phyloP scores from a whole-genome alignment of 2,113 vertebrate species.

The Rattus norvegicus region GRCr8 NC_086020.1:130161001-130161500 shows the following conservation, averaged over 20 bases:
- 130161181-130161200: background rate
- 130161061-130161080: too few species aligned
- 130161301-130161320: background rate
- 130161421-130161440: background rate
- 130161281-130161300: too few species aligned
- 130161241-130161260: background rate
- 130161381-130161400: too few species aligned
- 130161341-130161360: fast-evolving
- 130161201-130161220: background rate
- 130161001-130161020: too few species aligned
- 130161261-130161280: background rate
- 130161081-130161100: background rate
- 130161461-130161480: too few species aligned
- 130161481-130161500: background rate
- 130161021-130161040: too few species aligned
- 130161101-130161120: background rate
- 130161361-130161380: background rate
- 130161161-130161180: background rate
- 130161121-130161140: background rate
- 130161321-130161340: background rate
- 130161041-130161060: too few species aligned
- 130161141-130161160: background rate
- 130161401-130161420: background rate
- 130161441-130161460: background rate
- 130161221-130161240: background rate